Evolutionary conservation across 2,888 invertebrate genomes (phyloP), one percentile per base, ranked within the genome.

Genomic region (Microdon myrmicae): DNA sequence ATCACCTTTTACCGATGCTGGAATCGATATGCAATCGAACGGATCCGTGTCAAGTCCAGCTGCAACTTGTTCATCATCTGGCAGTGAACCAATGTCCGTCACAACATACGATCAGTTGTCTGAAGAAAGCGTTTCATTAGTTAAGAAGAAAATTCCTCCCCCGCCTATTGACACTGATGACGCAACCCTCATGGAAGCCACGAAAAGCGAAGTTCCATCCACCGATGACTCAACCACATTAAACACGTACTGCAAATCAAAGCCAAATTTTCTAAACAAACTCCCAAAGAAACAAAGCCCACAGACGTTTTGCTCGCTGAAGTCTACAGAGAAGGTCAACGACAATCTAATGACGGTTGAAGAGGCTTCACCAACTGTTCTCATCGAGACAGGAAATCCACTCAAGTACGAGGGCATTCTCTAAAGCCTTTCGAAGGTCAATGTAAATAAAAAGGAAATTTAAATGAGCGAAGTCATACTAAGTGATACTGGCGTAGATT

Each of bases 121-220:
- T 3, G 76, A 75, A 31, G 67, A 70, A 3, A 73, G 69, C 17
- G 37, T 51, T 12, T 19, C 49, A 48, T 39, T 14, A 2, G 25
- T 37, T 13, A 34, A 19, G 19, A 68, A 67, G 23, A 61, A 68
- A 44, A 19, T 35, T 10, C 13, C 34, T 9, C 12, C 41, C 14
- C 19, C 67, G 0, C 19, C 59, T n/a, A 47, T 67, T 6, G 68
- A 68, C 45, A 56, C 45, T 10, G 77, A 77, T 14, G 77, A 77
- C 60, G 71, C 71, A 19, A 77, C 78, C 2, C 53, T 78, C 3
- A 75, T 77, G 77, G 78, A 78, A 22, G 77, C 77, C 56, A 73
- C 75, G 48, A 78, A 78, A 32, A 75, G 75, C 41, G 77, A 77
- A 43, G 73, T 75, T 1, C 75, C 78, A 0, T 74, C 76, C 0